These are phyloP conservation scores for Enteromius afrohamiltoni DNA, from an alignment of 2,797 vertebrate species.

Conservation along the genomic window DNA sequence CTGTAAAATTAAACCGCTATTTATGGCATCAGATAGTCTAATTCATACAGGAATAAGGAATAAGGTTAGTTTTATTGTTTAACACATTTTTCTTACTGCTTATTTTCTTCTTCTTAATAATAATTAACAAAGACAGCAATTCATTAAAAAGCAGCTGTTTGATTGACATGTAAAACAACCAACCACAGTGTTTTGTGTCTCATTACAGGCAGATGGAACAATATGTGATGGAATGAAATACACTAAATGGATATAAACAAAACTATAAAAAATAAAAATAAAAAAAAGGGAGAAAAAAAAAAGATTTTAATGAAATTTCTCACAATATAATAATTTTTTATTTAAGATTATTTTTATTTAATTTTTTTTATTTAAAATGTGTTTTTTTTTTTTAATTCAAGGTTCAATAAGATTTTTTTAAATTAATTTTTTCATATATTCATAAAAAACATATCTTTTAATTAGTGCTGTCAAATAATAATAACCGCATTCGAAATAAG, in stretches of 20 bases:
- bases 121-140: background rate
- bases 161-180: slow-evolving; percentile 15
- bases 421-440: background rate
- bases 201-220: slow-evolving; percentile 23
- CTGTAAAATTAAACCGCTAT: background rate
- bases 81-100: too few relatives aligned
- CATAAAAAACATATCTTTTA: background rate
- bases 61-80: background rate
- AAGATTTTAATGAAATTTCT: background rate
- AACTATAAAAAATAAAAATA: background rate
- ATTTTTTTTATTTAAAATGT: background rate
- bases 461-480: too few relatives aligned
- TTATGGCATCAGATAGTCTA: background rate
- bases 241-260: background rate
- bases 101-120: too few relatives aligned
- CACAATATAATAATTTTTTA: background rate
- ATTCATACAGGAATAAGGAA: background rate
- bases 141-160: background rate
- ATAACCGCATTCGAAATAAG: too few relatives aligned
- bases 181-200: background rate
- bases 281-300: too few relatives aligned
- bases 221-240: background rate
- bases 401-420: background rate
- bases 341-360: too few relatives aligned
- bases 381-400: too few relatives aligned